phyloP scores from a whole-genome alignment of 2,797 vertebrate genomes.

The Dendrocincla tyrannina region DNA sequence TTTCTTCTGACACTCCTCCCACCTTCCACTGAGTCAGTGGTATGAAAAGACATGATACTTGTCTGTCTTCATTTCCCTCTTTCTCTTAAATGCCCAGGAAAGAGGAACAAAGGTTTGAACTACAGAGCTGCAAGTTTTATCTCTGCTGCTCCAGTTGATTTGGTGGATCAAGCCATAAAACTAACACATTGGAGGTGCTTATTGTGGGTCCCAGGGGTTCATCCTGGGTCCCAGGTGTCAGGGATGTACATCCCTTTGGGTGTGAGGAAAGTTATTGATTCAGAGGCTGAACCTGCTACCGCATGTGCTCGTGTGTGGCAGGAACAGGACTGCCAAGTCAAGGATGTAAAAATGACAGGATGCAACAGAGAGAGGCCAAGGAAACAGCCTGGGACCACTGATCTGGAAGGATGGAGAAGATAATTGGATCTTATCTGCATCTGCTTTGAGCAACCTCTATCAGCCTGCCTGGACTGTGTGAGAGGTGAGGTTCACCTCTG shows the following conservation, averaged over 20 bases:
- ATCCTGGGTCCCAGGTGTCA: background rate
- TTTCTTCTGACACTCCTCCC: background rate
- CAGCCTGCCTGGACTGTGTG: background rate
- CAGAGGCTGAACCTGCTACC: background rate
- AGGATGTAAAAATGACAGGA: background rate
- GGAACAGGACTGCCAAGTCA: background rate
- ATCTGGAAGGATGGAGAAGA: background rate
- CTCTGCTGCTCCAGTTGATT: background rate
- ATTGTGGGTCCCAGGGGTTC: background rate
- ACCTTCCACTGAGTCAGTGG: background rate
- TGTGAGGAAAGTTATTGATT: background rate
- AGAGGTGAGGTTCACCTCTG: background rate
- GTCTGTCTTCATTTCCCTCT: background rate
- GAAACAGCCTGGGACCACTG: background rate
- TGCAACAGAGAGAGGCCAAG: background rate
- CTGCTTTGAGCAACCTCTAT: background rate
- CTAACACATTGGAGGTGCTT: background rate
- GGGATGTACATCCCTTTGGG: background rate
- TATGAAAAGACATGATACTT: background rate
- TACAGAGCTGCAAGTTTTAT: background rate
- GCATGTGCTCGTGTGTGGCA: rapidly evolving
- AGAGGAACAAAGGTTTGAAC: background rate
- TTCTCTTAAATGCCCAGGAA: background rate
- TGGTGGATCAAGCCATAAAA: background rate
- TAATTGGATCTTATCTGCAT: background rate